Base-by-base conservation (phyloP, 2,797 vertebrate genomes). In the Forpus xanthops region DNA sequence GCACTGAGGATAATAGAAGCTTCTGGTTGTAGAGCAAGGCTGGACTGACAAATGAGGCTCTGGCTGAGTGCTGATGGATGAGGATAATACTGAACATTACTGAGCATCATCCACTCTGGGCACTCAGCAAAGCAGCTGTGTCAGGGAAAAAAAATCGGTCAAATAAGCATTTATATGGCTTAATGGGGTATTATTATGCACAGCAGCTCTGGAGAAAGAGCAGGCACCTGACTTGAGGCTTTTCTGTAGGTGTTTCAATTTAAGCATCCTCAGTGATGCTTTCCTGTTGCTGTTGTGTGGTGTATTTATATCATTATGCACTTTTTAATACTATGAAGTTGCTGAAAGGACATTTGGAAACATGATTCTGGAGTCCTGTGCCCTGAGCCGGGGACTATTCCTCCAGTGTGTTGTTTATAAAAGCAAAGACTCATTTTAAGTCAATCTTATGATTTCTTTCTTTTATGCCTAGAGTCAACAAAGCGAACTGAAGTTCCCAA, bases 11-110 rank as follows among this genome's bases (percentile, higher is more conserved):
- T 9, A 30, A 30, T 2, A 14, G 72, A 66, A 39, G 55, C 7
- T 83, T 52, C 55, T 95, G 68, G 55, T 85, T 87, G 64, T 65
- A 44, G 83, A 93, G 83, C 75, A 21, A 41, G 76, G 44, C 45
- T 76, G 47, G 86, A 71, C 35, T 47, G 55, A 47, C 23, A 79
- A 72, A 60, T 18, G 3, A 74, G 75, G 79, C 20, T 0, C 50
- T 19, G 56, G 67, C 28, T 0, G 2, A 55, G 8, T 12, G 3
- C 60, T n/a, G 71, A 18, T 50, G 74, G 41, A 45, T 30, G 67
- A 45, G 64, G 55, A 5, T 61, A 25, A 47, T 10, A 19, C 82
- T 45, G 58, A 68, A 39, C 4, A 65, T 44, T 60, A 45, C 12
- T 23, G 76, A 82, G 91, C 83, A 62, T 77, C 85, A 50, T 70